Base-by-base conservation (phyloP, 2,888 invertebrate species). In the Tiliacea aurago region DNA sequence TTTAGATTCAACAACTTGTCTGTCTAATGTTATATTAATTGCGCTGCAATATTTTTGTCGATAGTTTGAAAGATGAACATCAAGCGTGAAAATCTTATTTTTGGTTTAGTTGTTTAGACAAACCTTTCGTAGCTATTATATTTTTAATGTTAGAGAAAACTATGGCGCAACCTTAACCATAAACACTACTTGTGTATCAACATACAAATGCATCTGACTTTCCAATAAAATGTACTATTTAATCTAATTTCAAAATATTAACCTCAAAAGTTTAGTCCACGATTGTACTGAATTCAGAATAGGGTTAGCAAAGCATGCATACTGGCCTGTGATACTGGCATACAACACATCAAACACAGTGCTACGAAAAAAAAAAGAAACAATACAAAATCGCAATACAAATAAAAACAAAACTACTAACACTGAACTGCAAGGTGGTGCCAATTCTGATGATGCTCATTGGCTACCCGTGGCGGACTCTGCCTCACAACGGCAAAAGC, bases 371-470 rank as follows among this genome's bases (percentile, higher is more conserved):
- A 45, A 23, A 61, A 72, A 89, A 80, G 79, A 88, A 88, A 86
- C 75, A 88, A 87, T 87, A 86, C 55, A 74, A 83, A 80, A 76
- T 70, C 70, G 70, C 84, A 86, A 88, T 87, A 87, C 90, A 90
- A 90, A 90, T 87, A 87, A 89, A 90, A 91, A 89, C 86, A 88
- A 88, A 93, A 90, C 96, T 97, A 97, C 97, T 97, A 97, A 97
- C 97, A 97, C 93, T 97, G 97, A 90, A 97, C 97, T 89, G 97
- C 95, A 92, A 97, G 96, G 93, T 97, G 97, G 93, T 97, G 97
- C 97, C 97, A 97, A 94, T 96, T 95, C 88, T 95, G 93, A 80
- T 93, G 93, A 85, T 94, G 94, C 72, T 90, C 91, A 93, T 91
- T 92, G 89, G 89, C 85, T 88, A 90, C 93, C 92, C 96, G 95